phyloP scores from a whole-genome alignment of 1,140 invertebrate species.

The Lepidurus packardi region DNA sequence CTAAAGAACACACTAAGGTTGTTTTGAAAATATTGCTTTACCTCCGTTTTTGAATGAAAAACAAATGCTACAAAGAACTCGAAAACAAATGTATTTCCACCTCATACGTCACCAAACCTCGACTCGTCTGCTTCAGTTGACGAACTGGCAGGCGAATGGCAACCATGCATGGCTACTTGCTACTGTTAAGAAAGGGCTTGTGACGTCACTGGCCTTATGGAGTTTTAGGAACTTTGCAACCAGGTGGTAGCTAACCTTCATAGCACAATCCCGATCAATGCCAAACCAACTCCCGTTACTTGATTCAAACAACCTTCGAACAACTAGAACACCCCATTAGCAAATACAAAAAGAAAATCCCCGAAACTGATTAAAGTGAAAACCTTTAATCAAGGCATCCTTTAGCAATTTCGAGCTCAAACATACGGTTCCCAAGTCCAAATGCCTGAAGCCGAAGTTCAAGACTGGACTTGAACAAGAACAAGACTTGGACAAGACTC shows the following conservation, averaged over 20 bases:
- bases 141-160: neutral
- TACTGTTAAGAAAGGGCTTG: neutral
- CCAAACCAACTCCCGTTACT: neutral
- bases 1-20: too few relatives aligned
- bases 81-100: neutral
- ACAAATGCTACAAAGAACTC: neutral
- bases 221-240: neutral
- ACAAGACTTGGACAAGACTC: too few relatives aligned
- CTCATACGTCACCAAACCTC: neutral
- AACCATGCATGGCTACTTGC: neutral
- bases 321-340: neutral
- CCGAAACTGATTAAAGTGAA: too few relatives aligned
- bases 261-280: neutral
- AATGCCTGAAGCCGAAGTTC: too few relatives aligned
- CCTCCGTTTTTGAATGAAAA: neutral
- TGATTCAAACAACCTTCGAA: neutral
- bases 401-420: too few relatives aligned
- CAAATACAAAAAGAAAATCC: too few relatives aligned
- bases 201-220: neutral
- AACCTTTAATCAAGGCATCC: too few relatives aligned
- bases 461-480: too few relatives aligned
- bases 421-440: too few relatives aligned
- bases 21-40: neutral
- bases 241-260: neutral
- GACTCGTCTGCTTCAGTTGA: neutral